Evolutionary conservation across 2,113 vertebrate genomes (phyloP).

Genomic region (Ailurus styani): DNA sequence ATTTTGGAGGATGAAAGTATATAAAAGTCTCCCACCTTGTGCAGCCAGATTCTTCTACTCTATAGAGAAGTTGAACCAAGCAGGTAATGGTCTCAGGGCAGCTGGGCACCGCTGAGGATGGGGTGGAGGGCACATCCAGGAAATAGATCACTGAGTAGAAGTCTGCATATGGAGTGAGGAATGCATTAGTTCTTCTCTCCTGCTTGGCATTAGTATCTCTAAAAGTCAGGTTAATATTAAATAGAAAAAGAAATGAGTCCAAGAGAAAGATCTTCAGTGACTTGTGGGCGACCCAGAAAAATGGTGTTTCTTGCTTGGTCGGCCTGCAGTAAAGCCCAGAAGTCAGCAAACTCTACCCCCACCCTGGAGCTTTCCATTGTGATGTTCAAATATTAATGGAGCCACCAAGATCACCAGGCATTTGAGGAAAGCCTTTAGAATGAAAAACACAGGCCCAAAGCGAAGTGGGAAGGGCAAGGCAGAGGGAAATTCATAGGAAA

Average conservation of each 20-base stretch:
- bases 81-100: not conserved
- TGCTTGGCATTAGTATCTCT: not conserved
- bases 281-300: not conserved
- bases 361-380: not conserved
- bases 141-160: not conserved
- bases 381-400: not conserved
- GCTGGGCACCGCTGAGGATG: not conserved
- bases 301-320: not conserved
- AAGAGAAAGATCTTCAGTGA: not conserved
- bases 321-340: not conserved
- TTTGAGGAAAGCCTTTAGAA: not conserved
- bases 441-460: not conserved
- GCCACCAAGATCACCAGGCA: not conserved
- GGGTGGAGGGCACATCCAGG: accelerated
- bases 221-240: not conserved
- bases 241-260: not conserved
- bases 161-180: not conserved
- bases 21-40: not conserved
- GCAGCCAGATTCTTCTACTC: not conserved
- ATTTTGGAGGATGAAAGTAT: not conserved
- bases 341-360: not conserved
- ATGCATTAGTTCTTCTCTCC: not conserved
- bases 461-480: not conserved
- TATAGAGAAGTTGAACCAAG: not conserved
- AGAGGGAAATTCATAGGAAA: not conserved